Conservation (phyloP, 2,888 invertebrate genomes). For the Acanthosoma haemorrhoidale region DNA sequence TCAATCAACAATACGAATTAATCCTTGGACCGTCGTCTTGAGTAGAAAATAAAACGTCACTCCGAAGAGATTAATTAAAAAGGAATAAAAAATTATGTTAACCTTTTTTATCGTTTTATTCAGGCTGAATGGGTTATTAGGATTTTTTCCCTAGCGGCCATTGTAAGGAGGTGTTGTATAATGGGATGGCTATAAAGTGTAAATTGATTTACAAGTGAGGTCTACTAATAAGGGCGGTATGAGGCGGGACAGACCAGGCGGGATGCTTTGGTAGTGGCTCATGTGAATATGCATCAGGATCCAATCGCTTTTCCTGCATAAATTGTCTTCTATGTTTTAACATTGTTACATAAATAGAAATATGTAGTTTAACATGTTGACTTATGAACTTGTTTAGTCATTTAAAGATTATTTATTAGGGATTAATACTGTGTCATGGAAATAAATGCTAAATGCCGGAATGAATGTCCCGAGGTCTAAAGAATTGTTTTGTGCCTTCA, state of each 20-base stretch:
- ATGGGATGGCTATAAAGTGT: conserved; percentile 23
- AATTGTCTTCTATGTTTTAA: neutral
- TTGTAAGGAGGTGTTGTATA: conserved; percentile 27
- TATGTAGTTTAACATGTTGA: too few relatives aligned
- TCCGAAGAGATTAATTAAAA: neutral
- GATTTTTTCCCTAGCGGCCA: conserved; percentile 18
- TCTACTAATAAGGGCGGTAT: conserved; percentile 6
- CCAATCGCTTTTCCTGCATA: neutral
- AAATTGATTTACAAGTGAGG: conserved; percentile 21
- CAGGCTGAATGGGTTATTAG: conserved; percentile 15
- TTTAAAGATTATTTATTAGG: too few relatives aligned
- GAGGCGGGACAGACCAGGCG: neutral
- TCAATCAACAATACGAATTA: conserved; percentile 5
- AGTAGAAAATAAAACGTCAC: conserved; percentile 9
- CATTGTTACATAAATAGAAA: neutral
- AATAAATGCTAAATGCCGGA: too few relatives aligned
- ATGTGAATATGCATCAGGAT: neutral
- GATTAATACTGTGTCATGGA: too few relatives aligned
- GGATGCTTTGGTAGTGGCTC: neutral
- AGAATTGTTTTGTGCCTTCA: too few relatives aligned
- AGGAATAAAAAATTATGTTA: neutral
- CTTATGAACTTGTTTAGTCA: too few relatives aligned
- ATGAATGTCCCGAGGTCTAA: too few relatives aligned
- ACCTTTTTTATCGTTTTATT: conserved; percentile 1
- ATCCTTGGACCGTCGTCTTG: neutral